phyloP scores from a whole-genome alignment of 1,140 invertebrate species.

The Microplitis demolitor region DNA sequence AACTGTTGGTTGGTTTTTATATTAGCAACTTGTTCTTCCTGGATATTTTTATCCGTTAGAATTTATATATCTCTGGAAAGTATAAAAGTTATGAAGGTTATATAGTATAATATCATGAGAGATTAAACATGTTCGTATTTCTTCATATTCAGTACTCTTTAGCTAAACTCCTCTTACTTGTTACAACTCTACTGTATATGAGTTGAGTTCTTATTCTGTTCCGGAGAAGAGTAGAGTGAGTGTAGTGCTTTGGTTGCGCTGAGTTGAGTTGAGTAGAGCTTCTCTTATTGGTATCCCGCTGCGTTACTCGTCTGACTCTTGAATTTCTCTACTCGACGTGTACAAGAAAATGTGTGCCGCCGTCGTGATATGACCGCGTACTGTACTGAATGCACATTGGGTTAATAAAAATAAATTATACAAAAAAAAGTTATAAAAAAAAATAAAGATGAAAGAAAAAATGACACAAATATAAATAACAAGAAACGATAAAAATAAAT shows the following conservation, averaged over 20 bases:
- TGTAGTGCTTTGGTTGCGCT: no score
- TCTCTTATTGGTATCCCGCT: slow-evolving; percentile 15
- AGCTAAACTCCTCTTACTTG: background rate
- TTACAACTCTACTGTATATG: background rate
- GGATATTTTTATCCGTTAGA: slow-evolving; percentile 7
- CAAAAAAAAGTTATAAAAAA: no score
- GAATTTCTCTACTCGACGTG: slow-evolving; percentile 13
- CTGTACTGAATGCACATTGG: no score
- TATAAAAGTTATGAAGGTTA: background rate
- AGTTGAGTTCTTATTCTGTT: background rate
- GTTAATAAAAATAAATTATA: no score
- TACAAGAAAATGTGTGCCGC: slow-evolving; percentile 8
- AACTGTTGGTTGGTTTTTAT: no score
- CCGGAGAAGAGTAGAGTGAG: background rate
- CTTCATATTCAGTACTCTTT: background rate
- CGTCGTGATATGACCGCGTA: background rate
- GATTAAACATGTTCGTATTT: slow-evolving; percentile 3
- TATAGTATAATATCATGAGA: background rate
- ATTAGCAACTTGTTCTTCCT: background rate
- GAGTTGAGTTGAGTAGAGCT: no score
- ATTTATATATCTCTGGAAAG: slow-evolving; percentile 7
- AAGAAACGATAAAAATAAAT: no score
- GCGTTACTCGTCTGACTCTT: slow-evolving; percentile 14
- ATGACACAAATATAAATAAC: no score
- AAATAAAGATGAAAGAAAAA: no score